phyloP scores from a whole-genome alignment of 1,140 invertebrate species.

The Drosophila dunni region DNA sequence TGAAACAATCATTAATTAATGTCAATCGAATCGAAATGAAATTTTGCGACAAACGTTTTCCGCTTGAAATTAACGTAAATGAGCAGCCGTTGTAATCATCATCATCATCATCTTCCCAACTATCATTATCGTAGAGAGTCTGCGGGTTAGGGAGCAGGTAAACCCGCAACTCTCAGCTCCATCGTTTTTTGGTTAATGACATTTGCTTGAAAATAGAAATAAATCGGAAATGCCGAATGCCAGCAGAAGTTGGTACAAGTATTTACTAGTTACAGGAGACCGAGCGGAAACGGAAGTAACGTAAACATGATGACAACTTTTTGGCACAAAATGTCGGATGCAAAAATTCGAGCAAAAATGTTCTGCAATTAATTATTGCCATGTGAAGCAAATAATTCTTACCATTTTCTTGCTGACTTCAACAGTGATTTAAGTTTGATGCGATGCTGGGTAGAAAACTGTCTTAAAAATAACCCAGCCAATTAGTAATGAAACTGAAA shows the following conservation, averaged over 20 bases:
- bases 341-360: slow-evolving; percentile 68
- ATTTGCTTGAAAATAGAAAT: slow-evolving; percentile 56
- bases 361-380: slow-evolving; percentile 69
- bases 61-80: slow-evolving; percentile 78
- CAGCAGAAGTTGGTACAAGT: slow-evolving; percentile 46
- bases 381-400: slow-evolving; percentile 20
- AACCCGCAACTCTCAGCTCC: neutral
- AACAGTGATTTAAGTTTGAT: slow-evolving; percentile 7
- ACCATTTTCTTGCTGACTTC: neutral
- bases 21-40: slow-evolving; percentile 81
- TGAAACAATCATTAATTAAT: slow-evolving; percentile 83
- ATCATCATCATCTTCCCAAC: neutral
- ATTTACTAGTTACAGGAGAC: slow-evolving; percentile 14
- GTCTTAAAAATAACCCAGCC: slow-evolving; percentile 9
- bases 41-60: slow-evolving; percentile 82
- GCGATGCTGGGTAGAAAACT: neutral
- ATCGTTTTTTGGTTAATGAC: slow-evolving; percentile 37
- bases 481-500: slow-evolving; percentile 32
- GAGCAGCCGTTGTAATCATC: slow-evolving; percentile 49
- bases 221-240: slow-evolving; percentile 44
- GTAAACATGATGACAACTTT: slow-evolving; percentile 67
- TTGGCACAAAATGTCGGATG: slow-evolving; percentile 56
- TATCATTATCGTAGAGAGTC: slow-evolving; percentile 9
- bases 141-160: slow-evolving; percentile 60
- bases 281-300: slow-evolving; percentile 49